phyloP scores from a whole-genome alignment of 2,888 invertebrate genomes.

The Scrobipalpa atriplicella region DNA sequence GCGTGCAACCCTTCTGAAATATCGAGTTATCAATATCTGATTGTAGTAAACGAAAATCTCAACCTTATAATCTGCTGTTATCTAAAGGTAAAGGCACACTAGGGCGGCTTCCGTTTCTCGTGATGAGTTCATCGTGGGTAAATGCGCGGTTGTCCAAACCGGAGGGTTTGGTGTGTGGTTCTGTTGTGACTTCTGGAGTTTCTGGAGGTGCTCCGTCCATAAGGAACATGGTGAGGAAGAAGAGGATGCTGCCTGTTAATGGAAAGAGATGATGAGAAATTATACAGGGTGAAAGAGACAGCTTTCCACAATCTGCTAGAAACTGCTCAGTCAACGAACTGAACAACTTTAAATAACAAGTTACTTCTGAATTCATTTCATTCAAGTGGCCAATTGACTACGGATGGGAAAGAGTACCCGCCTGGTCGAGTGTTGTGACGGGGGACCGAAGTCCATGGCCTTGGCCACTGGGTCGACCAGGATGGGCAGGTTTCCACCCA shows the following conservation, averaged over 20 bases:
- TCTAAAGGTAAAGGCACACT: constrained; percentile 39
- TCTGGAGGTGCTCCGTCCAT: constrained; percentile 81
- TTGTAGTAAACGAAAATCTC: neutral
- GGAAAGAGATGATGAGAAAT: constrained; percentile 15
- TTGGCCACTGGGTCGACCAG: too few species aligned
- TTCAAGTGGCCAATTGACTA: too few species aligned
- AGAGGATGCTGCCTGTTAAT: constrained; percentile 88
- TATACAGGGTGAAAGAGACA: too few species aligned
- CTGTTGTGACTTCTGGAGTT: constrained; percentile 33
- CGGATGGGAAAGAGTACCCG: too few species aligned
- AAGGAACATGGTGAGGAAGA: constrained; percentile 90
- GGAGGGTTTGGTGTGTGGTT: constrained; percentile 47
- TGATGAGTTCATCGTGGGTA: constrained; percentile 71
- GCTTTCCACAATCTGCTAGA: neutral
- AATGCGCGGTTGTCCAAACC: constrained; percentile 82
- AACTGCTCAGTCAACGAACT: too few species aligned
- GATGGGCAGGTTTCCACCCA: too few species aligned
- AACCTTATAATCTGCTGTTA: constrained; percentile 50
- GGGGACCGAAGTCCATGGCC: too few species aligned
- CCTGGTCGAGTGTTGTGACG: too few species aligned
- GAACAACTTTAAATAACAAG: too few species aligned
- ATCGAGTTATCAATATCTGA: too few species aligned
- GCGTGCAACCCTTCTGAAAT: too few species aligned
- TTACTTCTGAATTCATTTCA: too few species aligned
- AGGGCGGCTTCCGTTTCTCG: constrained; percentile 44